Evolutionary conservation across 2,888 invertebrate species (phyloP), one percentile per base, ranked within the genome.

Genomic region (Adelognathus sp.): DNA sequence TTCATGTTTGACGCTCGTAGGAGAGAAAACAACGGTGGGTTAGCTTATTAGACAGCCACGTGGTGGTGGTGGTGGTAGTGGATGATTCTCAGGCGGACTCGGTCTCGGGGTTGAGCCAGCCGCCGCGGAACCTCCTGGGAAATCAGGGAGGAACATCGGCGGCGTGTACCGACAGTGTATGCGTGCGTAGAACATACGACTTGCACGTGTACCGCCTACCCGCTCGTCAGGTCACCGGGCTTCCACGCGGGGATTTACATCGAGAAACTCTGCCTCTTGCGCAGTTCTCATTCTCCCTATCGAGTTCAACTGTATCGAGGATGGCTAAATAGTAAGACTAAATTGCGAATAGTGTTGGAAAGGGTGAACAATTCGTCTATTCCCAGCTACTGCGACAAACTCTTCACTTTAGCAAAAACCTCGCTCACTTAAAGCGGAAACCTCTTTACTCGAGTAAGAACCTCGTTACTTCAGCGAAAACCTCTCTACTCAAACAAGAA

Each of bases 91-190:
- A 58, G 73, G 73, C 74, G 33, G 52, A 61, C 78, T 78, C 56
- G 77, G 72, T 72, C 80, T 78, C 77, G 83, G 72, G 83, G 76
- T 54, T 50, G 73, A 72, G 74, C 81, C 81, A 80, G 78, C 78
- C 82, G 67, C 70, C 77, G 81, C 50, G 71, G 75, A 86, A 82
- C 86, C 90, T 87, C 90, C 63, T 78, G 90, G 90, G 90, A 90
- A 90, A 90, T 90, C 90, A 90, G 84, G 74, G 85, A 88, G 87
- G 89, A 88, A 88, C 86, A 83, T 82, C 85, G 82, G 60, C 82
- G 82, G 76, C 33, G 76, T n/a, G 82, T 80, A 71, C 83, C 76
- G 64, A 76, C 73, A 81, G 83, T 82, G 80, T 85, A 75, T 73
- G 81, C 81, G 80, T 81, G 80, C 77, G 75, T 74, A 60, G 70